phyloP scores from a whole-genome alignment of 2,888 invertebrate species.

The Alcis repandata region DNA sequence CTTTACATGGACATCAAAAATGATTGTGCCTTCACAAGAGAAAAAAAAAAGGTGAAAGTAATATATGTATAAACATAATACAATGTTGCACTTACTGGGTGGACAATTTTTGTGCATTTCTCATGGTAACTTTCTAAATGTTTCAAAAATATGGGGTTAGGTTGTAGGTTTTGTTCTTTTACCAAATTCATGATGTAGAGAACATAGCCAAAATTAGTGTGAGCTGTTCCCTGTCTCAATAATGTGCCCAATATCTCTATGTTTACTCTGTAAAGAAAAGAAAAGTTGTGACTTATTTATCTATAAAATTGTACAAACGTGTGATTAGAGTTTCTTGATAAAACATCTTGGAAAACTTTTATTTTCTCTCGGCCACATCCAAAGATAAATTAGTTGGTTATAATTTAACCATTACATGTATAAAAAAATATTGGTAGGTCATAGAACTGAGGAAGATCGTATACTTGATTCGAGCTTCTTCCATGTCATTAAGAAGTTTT shows the following conservation, averaged over 20 bases:
- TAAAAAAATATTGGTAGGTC: background rate
- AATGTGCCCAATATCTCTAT: slow-evolving; percentile 91
- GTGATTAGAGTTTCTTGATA: no score
- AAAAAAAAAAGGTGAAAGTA: background rate
- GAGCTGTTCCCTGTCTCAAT: slow-evolving; percentile 88
- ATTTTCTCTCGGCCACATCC: no score
- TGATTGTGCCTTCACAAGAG: background rate
- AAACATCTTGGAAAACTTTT: no score
- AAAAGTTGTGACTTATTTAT: slow-evolving; percentile 1
- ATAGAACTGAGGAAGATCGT: slow-evolving; percentile 14
- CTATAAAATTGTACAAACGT: background rate
- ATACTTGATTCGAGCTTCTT: slow-evolving; percentile 88
- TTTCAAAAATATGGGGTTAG: slow-evolving; percentile 87
- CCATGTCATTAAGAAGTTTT: slow-evolving; percentile 90
- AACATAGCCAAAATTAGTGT: slow-evolving; percentile 89
- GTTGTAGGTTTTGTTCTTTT: slow-evolving; percentile 86
- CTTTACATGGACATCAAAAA: no score
- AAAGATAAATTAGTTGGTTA: no score
- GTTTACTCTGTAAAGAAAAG: slow-evolving; percentile 87
- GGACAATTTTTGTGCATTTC: slow-evolving; percentile 82
- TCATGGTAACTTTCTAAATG: slow-evolving; percentile 88
- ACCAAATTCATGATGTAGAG: slow-evolving; percentile 89
- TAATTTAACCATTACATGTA: no score
- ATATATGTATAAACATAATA: background rate
- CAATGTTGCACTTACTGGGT: slow-evolving; percentile 63